Base-by-base conservation (phyloP, 2,797 vertebrate species). In the Halcyon badia region DNA sequence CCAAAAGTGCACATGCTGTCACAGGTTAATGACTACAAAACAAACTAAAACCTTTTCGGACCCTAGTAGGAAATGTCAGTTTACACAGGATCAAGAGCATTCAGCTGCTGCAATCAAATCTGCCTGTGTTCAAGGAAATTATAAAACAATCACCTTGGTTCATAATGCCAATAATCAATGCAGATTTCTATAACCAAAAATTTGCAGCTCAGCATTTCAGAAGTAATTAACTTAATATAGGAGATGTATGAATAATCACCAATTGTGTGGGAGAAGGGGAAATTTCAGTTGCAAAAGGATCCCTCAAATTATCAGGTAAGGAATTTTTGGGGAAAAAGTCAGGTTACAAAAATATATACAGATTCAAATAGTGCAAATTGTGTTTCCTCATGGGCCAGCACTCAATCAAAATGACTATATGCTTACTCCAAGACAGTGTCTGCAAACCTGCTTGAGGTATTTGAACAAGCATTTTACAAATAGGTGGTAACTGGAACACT, bases 381-480 rank as follows among this genome's bases (percentile, higher is more conserved):
- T 6, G 17, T 42, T 68, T 87, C 17, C 2, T 71, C 57, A n/a
- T 7, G 35, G 22, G 58, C 31, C 51, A 84, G 37, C 6, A 11
- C 48, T 71, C 12, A 1, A 39, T 52, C 25, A 41, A 49, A 49
- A 49, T 28, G 8, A 73, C 57, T 46, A 31, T 7, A 57, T 11
- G 46, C 6, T 19, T 82, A 22, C 37, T 87, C 16, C 57, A 60
- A 82, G 26, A 49, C 64, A 77, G 16, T 2, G 16, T n/a, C 60
- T 90, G 64, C 68, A 92, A 83, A 91, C 57, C 26, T 6, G 24
- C 58, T 44, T 85, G 64, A 31, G 57, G 60, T 83, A 85, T 68
- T 73, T 94, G 81, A 92, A 81, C 60, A 83, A 73, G 41, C 33
- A 89, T 35, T 57, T 57, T 22, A 76, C 39, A 81, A 94, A 76